These are phyloP conservation scores for Nomada fabriciana DNA, from an alignment of 2,888 invertebrate genomes.

Conservation along the genomic window DNA sequence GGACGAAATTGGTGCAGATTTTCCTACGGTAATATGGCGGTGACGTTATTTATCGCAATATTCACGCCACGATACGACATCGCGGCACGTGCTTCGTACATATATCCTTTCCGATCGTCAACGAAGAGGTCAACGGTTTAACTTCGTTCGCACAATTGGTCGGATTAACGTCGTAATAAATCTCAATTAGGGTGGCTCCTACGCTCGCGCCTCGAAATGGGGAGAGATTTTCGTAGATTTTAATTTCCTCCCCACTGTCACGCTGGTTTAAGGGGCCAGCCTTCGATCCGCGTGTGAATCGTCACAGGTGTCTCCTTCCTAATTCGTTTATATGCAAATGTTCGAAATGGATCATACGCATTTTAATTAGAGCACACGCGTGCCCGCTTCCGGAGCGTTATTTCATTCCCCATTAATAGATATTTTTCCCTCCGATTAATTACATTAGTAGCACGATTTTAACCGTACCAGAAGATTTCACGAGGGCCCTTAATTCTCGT, in stretches of 20 bases:
- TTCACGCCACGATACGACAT: constrained; percentile 15
- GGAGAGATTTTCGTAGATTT: constrained; percentile 64
- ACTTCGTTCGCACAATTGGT: constrained; percentile 81
- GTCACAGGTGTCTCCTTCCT: constrained; percentile 11
- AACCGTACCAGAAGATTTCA: too few relatives aligned
- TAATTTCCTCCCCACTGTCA: neutral
- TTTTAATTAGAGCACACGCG: constrained; percentile 1
- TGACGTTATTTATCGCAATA: constrained; percentile 36
- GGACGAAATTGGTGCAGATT: constrained; percentile 31
- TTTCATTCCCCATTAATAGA: too few relatives aligned
- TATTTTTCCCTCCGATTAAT: too few relatives aligned
- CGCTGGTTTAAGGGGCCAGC: neutral
- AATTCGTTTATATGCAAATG: constrained; percentile 10
- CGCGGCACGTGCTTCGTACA: constrained; percentile 72
- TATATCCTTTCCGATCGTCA: constrained; percentile 63
- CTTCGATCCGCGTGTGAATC: constrained; percentile 21
- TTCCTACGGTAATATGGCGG: constrained; percentile 16
- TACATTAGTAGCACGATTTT: too few relatives aligned
- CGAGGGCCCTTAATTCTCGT: too few relatives aligned
- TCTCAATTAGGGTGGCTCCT: constrained; percentile 77
- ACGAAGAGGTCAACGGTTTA: constrained; percentile 81
- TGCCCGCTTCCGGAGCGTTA: neutral
- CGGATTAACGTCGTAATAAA: constrained; percentile 81
- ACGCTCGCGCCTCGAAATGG: constrained; percentile 33
- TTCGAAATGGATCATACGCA: neutral